Evolutionary conservation across 1,140 invertebrate species (phyloP).

Genomic region (Euura lappo): DNA sequence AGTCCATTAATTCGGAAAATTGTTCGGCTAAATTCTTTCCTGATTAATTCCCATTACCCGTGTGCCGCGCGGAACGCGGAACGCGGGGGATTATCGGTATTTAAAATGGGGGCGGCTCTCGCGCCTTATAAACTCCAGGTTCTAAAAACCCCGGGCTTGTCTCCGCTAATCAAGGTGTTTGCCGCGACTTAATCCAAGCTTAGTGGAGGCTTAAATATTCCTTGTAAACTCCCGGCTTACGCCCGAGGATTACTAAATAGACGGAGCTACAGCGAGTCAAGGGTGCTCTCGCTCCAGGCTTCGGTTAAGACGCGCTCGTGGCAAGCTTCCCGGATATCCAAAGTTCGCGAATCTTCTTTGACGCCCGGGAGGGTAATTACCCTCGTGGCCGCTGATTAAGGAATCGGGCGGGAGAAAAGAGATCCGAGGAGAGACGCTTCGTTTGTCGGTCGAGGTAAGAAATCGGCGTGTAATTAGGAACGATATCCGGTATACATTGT

Average conservation of each 20-base stretch:
- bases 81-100: conserved; percentile 21
- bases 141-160: conserved; percentile 35
- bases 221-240: conserved; percentile 50
- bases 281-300: not conserved
- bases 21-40: too few species aligned
- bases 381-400: not conserved
- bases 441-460: conserved; percentile 29
- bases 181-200: conserved; percentile 53
- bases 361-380: conserved; percentile 22
- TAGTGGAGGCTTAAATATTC: conserved; percentile 57
- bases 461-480: conserved; percentile 46
- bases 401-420: not conserved
- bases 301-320: too few species aligned
- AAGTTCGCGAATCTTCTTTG: conserved; percentile 29
- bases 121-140: too few species aligned
- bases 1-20: too few species aligned
- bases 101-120: conserved; percentile 31
- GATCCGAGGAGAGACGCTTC: not conserved
- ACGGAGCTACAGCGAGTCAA: not conserved
- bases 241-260: conserved; percentile 12
- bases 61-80: too few species aligned
- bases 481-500: conserved; percentile 37
- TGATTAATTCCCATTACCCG: too few species aligned
- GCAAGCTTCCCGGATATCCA: not conserved
- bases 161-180: conserved; percentile 55